A percentile compares a stretch with the other conserved stretches of the same genome.
phyloP scores from a whole-genome alignment of 1,140 invertebrate genomes.

The Rhopalosiphum padi region DNA sequence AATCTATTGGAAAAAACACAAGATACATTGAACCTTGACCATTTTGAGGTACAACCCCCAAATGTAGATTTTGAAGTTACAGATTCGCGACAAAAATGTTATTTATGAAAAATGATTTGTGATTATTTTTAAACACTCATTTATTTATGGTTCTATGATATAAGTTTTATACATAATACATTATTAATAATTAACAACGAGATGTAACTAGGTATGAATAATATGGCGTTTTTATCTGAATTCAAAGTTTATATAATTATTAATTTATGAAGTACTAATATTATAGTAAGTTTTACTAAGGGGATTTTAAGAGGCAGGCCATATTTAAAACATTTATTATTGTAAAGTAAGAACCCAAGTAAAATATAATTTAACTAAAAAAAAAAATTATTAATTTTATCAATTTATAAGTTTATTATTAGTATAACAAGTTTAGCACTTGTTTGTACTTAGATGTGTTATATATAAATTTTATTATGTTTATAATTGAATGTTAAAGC shows the following conservation, averaged over 20 bases:
- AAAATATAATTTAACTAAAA: not conserved
- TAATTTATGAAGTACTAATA: conserved; percentile 14
- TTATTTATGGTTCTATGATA: conserved; percentile 21
- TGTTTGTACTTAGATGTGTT: not conserved
- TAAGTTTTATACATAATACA: not conserved
- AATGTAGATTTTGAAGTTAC: conserved; percentile 49
- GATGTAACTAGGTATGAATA: not conserved
- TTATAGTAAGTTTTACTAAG: conserved; percentile 18
- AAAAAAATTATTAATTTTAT: not conserved
- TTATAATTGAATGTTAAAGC: not conserved
- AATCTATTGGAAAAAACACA: conserved; percentile 46
- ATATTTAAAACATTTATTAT: not conserved
- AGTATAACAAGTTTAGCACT: not conserved
- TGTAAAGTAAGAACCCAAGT: not conserved
- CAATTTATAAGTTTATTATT: not conserved
- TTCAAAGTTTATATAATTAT: conserved; percentile 44
- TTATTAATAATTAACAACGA: not conserved
- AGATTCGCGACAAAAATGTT: conserved; percentile 55
- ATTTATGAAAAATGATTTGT: conserved; percentile 28
- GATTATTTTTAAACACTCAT: not conserved
- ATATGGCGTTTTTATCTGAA: not conserved
- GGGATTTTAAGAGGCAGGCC: not conserved
- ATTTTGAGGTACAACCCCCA: conserved; percentile 39
- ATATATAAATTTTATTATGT: not conserved
- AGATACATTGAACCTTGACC: conserved; percentile 45